Evolutionary conservation across 2,797 vertebrate species (phyloP).

Genomic region (Poeciliopsis infans): DNA sequence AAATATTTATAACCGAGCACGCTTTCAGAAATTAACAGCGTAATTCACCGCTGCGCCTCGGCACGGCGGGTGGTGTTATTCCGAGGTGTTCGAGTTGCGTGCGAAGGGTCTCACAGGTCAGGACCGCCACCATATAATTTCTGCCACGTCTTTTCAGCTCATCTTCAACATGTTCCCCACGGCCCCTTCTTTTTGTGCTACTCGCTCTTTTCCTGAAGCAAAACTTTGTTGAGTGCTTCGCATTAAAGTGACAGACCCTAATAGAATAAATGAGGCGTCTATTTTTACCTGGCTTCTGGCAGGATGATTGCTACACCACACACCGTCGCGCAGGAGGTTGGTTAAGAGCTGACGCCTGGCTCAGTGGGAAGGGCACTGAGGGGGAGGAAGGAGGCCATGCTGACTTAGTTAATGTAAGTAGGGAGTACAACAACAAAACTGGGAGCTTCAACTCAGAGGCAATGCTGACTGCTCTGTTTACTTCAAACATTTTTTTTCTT

Average conservation of each 20-base stretch:
- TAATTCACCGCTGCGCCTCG: constrained; percentile 33
- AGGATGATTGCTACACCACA: constrained; percentile 47
- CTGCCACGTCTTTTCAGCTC: constrained; percentile 32
- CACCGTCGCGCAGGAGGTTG: constrained; percentile 18
- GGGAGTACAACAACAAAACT: constrained; percentile 20
- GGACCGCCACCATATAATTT: constrained; percentile 23
- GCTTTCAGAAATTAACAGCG: constrained; percentile 5
- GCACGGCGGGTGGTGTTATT: constrained; percentile 39
- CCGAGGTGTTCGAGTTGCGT: constrained; percentile 22
- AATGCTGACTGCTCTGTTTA: constrained; percentile 7
- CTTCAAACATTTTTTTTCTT: not conserved
- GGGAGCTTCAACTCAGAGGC: constrained; percentile 7
- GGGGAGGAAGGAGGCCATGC: constrained; percentile 39
- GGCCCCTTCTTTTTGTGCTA: constrained; percentile 6
- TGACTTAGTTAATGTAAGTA: constrained; percentile 53
- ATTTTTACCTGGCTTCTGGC: constrained; percentile 65
- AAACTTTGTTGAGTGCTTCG: constrained; percentile 41
- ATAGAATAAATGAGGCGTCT: constrained; percentile 69
- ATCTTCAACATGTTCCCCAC: constrained; percentile 24
- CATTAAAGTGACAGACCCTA: constrained; percentile 65
- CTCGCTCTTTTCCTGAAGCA: constrained; percentile 26
- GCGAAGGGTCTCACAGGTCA: constrained; percentile 18
- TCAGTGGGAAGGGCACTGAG: constrained; percentile 15
- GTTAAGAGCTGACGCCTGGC: constrained; percentile 47
- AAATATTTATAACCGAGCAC: not conserved